Evolutionary conservation across 1,140 invertebrate genomes (phyloP), one percentile per base, ranked within the genome.

Genomic region (Hyles vespertilio): DNA sequence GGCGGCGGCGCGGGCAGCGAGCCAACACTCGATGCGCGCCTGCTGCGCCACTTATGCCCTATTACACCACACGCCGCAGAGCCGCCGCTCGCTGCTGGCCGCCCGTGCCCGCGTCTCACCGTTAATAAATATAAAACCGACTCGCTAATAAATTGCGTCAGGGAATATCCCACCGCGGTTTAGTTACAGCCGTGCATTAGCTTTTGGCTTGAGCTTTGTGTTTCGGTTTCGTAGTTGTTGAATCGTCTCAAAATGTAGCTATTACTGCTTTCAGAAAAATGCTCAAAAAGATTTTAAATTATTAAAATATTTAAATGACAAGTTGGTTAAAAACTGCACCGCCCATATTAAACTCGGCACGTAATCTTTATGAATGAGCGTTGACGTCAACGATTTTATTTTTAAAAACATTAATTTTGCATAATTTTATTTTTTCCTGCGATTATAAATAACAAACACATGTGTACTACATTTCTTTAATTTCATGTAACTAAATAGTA

Each of bases 111-210:
- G 51, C 51, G 56, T 65, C 63, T 63, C 63, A 67, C 66, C 76
- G 59, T 71, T 67, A 74, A 77, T 82, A 82, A 74, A 85, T 85
- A 85, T 84, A 85, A 82, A 79, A 78, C 69, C 36, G 58, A 67
- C 56, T 69, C 56, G 59, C 64, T 63, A 67, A 71, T 72, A 70
- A 66, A 68, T 63, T 62, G 59, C 59, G 59, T 63, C 59, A 55
- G 48, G 63, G 47, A 60, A 46, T 59, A 59, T 55, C 58, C 50
- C 54, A 56, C 46, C 52, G 54, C 51, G 2, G 32, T 11, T 10
- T 22, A 22, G 22, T 22, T 22, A 22, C 22, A 22, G 22, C 22
- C 22, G 22, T 22, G 22, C 22, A 22, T 22, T 22, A 22, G 22
- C 22, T 22, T 22, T 22, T 22, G 22, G 22, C 22, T 22, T 22